These are phyloP conservation scores for Perca flavescens DNA, from an alignment of 2,113 vertebrate species.

Conservation along the genomic window DNA sequence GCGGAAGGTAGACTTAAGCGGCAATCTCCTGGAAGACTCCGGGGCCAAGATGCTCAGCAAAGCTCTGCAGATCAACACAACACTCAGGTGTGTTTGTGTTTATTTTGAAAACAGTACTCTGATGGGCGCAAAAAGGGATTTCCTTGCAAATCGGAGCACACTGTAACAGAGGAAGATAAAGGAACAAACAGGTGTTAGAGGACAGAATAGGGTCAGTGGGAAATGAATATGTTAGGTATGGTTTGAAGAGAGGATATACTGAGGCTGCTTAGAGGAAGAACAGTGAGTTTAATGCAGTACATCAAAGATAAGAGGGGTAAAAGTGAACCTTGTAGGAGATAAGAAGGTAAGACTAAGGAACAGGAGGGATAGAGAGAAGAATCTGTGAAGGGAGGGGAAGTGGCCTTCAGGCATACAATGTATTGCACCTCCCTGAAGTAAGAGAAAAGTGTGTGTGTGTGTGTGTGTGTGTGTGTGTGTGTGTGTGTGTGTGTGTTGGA, in stretches of 20 bases:
- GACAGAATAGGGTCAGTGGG: constrained; percentile 36
- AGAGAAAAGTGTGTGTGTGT: background rate
- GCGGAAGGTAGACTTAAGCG: constrained; percentile 90
- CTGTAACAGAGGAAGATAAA: background rate
- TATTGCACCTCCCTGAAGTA: constrained; percentile 1
- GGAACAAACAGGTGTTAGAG: background rate
- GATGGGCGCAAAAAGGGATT: background rate
- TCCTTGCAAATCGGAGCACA: constrained; percentile 9
- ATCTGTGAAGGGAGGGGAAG: constrained; percentile 13
- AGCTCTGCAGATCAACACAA: constrained; percentile 93
- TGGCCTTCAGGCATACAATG: constrained; percentile 33
- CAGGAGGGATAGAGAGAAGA: constrained; percentile 17
- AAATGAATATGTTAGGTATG: constrained; percentile 35
- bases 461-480: background rate
- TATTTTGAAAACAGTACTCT: background rate
- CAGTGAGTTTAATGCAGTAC: constrained; percentile 11
- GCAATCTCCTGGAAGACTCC: constrained; percentile 91
- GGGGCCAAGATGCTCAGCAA: constrained; percentile 95
- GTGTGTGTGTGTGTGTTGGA: background rate
- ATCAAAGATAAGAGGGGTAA: constrained; percentile 24
- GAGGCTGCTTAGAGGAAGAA: constrained; percentile 29
- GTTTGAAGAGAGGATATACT: constrained; percentile 17
- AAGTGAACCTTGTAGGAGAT: constrained; percentile 26
- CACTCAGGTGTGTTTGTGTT: constrained; percentile 81
- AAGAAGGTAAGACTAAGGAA: constrained; percentile 28